phyloP scores from a whole-genome alignment of 2,888 invertebrate genomes.

The Hemistola chrysoprasaria region DNA sequence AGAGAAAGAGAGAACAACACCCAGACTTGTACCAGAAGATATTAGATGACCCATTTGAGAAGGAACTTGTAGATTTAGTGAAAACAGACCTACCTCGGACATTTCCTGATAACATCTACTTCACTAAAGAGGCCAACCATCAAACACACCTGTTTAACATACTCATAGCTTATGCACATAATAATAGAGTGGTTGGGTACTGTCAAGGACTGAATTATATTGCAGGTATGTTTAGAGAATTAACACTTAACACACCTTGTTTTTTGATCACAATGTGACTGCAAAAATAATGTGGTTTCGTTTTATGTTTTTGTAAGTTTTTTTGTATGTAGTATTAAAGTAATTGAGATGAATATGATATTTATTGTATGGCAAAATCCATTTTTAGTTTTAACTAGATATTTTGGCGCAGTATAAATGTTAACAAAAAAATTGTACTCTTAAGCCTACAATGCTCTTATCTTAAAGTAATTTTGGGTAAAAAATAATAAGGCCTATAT shows the following conservation, averaged over 20 bases:
- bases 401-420: too few relatives aligned
- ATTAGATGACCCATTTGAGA: slow-evolving; percentile 86
- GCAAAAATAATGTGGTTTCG: too few relatives aligned
- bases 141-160: slow-evolving; percentile 92
- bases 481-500: too few relatives aligned
- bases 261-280: too few relatives aligned
- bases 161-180: slow-evolving; percentile 93
- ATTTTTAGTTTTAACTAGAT: too few relatives aligned
- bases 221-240: slow-evolving; percentile 81
- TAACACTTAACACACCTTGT: too few relatives aligned
- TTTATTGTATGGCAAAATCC: too few relatives aligned
- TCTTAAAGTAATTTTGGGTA: too few relatives aligned
- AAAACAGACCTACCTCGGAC: slow-evolving; percentile 95
- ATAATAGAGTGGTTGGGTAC: slow-evolving; percentile 93
- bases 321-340: too few relatives aligned
- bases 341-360: background rate
- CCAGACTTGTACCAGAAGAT: slow-evolving; percentile 87
- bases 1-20: slow-evolving; percentile 83
- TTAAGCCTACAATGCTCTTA: too few relatives aligned
- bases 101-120: slow-evolving; percentile 97
- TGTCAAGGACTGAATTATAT: slow-evolving; percentile 98
- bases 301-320: background rate
- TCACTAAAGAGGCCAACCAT: slow-evolving; percentile 88
- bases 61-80: slow-evolving; percentile 89
- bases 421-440: too few relatives aligned